These are phyloP conservation scores for Oscheius sp. DNA, from an alignment of 1,140 invertebrate genomes.

Conservation along the genomic window DNA sequence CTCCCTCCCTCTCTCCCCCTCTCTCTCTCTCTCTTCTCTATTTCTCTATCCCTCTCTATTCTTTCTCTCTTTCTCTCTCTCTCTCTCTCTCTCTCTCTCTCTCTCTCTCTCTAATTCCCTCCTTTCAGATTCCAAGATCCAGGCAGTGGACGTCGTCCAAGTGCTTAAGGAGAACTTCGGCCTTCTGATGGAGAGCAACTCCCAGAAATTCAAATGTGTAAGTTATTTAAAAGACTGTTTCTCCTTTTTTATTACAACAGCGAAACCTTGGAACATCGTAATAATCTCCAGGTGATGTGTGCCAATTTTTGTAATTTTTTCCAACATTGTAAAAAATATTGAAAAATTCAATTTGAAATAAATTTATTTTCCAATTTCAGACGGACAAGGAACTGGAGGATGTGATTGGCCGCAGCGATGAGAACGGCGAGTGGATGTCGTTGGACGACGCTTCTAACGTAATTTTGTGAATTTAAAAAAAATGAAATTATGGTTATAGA, in stretches of 20 bases:
- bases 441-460: neutral
- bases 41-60: too few species aligned
- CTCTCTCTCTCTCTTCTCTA: neutral
- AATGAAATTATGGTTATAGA: neutral
- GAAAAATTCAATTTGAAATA: neutral
- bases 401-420: neutral
- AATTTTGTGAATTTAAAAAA: neutral
- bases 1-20: too few species aligned
- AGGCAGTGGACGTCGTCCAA: neutral
- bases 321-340: too few species aligned
- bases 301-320: too few species aligned
- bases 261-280: too few species aligned
- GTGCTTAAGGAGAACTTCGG: constrained; percentile 2
- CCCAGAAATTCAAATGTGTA: neutral
- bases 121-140: neutral
- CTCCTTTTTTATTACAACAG: too few species aligned
- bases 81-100: too few species aligned
- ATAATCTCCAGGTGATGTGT: too few species aligned
- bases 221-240: too few species aligned
- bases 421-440: neutral
- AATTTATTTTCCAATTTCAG: neutral
- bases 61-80: too few species aligned
- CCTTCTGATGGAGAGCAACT: neutral
- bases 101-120: too few species aligned
- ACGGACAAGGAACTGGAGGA: neutral